A percentile compares a stretch with the other conserved stretches of the same genome.
phyloP scores from a whole-genome alignment of 2,797 vertebrate genomes.

The Meda fulgida region DNA sequence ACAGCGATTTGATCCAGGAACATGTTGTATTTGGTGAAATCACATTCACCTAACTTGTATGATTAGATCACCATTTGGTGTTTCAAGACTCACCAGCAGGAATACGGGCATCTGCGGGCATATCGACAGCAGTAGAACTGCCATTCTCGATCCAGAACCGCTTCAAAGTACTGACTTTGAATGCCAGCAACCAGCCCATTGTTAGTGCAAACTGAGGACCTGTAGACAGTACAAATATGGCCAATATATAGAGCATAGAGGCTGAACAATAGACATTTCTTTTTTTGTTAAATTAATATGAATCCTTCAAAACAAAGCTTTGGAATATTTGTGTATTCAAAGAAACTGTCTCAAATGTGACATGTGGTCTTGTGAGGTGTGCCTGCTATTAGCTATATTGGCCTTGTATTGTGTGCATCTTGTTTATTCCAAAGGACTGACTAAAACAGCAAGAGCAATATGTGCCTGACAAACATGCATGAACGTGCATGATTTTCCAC shows the following conservation, averaged over 20 bases:
- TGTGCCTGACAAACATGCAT: neutral
- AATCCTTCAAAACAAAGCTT: neutral
- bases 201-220: conserved; percentile 92
- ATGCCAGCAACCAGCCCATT: conserved; percentile 96
- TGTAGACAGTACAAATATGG: conserved; percentile 66
- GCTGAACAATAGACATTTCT: neutral
- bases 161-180: conserved; percentile 94
- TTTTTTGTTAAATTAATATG: neutral
- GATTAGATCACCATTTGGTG: neutral
- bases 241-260: neutral
- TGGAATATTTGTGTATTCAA: neutral
- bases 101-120: conserved; percentile 89
- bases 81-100: conserved; percentile 86
- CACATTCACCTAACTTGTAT: neutral
- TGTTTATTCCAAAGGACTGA: conserved; percentile 25
- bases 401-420: conserved; percentile 32
- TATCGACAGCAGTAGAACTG: conserved; percentile 98
- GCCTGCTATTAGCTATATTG: conserved; percentile 1
- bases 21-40: neutral
- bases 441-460: neutral
- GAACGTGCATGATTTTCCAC: too few species aligned
- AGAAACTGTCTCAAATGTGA: neutral
- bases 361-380: neutral
- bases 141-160: conserved; percentile 95
- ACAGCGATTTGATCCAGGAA: neutral